Percentiles rank a stretch among this genome's conserved stretches.
Conservation (phyloP, 2,797 vertebrate species). For the Benthosema pterotum region DNA sequence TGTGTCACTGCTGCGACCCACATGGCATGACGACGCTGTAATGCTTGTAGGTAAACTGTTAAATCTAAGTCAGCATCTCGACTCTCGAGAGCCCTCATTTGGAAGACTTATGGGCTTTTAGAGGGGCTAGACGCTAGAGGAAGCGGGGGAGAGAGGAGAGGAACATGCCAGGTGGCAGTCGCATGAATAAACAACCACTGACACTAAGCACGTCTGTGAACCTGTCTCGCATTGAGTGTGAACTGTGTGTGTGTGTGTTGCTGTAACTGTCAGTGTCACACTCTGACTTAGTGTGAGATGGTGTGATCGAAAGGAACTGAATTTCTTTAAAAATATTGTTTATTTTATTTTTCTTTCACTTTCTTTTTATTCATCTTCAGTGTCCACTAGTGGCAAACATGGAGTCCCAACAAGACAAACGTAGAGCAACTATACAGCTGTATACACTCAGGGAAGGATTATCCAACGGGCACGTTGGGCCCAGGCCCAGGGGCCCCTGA, state of each 20-base stretch:
- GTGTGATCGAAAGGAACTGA: no score
- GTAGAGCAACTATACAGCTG: no score
- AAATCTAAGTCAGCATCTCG: constrained; percentile 26
- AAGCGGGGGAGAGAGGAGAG: constrained; percentile 15
- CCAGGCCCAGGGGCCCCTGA: no score
- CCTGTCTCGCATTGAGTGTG: background rate
- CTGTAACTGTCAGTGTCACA: constrained; percentile 44
- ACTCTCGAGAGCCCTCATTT: constrained; percentile 36
- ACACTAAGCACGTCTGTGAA: background rate
- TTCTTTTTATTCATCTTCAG: no score
- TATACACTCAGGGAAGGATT: no score
- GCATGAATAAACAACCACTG: constrained; percentile 51
- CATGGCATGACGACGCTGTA: constrained; percentile 44
- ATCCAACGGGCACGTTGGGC: no score
- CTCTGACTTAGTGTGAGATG: no score
- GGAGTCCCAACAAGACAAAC: no score
- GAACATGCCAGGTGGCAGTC: constrained; percentile 33
- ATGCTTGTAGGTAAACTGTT: constrained; percentile 38
- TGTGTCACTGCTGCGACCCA: constrained; percentile 16
- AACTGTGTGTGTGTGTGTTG: constrained; percentile 30
- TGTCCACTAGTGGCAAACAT: no score
- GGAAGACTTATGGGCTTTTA: constrained; percentile 58
- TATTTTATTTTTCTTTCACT: no score
- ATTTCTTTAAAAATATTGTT: no score
- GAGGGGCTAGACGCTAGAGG: constrained; percentile 41